Conservation (phyloP, 2,888 invertebrate species). For the Cheilosia grossa region DNA sequence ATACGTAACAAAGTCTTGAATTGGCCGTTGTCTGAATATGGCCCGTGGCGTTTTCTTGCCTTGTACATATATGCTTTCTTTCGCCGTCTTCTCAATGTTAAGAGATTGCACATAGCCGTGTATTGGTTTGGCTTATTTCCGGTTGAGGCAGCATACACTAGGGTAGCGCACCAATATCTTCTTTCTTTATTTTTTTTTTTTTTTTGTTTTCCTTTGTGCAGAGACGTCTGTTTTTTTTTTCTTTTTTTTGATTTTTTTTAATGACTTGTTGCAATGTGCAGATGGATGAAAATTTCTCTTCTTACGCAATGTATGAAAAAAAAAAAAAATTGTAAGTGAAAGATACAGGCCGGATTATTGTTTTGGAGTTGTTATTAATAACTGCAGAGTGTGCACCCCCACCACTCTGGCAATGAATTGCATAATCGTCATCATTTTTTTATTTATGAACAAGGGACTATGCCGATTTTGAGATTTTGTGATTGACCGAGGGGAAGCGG, state of each 20-base stretch:
- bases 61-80: conserved; percentile 47
- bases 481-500: conserved; percentile 22
- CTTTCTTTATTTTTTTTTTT: conserved; percentile 21
- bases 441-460: conserved; percentile 6
- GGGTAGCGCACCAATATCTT: conserved; percentile 65
- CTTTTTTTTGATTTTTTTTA: conserved; percentile 22
- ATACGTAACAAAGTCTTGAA: conserved; percentile 60
- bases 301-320: conserved; percentile 56
- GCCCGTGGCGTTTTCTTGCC: conserved; percentile 43
- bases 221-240: conserved; percentile 22
- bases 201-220: conserved; percentile 39
- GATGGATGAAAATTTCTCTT: conserved; percentile 73
- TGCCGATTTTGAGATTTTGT: conserved; percentile 2
- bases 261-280: conserved; percentile 70
- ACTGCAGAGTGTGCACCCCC: background rate
- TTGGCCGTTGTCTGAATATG: conserved; percentile 44
- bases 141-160: conserved; percentile 51
- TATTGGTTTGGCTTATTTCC: conserved; percentile 69
- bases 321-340: conserved; percentile 42
- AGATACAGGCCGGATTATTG: conserved; percentile 59
- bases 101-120: conserved; percentile 38
- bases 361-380: conserved; percentile 58
- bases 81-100: conserved; percentile 54
- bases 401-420: conserved; percentile 27
- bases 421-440: conserved; percentile 12